These are phyloP conservation scores for Meta bourneti DNA, from an alignment of 2,888 invertebrate genomes.

Conservation along the genomic window DNA sequence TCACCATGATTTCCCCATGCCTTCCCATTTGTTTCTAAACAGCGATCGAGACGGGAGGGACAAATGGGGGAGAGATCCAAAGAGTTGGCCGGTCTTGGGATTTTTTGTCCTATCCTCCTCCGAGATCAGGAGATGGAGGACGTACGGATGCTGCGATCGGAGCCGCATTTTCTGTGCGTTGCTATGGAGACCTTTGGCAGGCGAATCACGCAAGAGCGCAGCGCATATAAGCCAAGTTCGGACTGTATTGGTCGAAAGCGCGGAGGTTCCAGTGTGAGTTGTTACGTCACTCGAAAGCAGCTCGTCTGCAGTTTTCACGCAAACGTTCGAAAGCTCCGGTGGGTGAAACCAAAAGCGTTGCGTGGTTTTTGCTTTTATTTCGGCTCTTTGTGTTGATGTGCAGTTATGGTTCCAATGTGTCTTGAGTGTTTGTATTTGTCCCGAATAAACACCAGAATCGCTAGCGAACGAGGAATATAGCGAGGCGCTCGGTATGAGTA, in stretches of 20 bases:
- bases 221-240: conserved; percentile 37
- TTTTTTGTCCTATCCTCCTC: conserved; percentile 38
- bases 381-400: neutral
- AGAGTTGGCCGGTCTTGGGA: no score
- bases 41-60: no score
- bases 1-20: no score
- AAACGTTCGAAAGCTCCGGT: conserved; percentile 24
- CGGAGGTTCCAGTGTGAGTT: conserved; percentile 46
- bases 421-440: neutral
- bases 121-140: conserved; percentile 21
- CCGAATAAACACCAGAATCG: neutral
- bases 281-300: conserved; percentile 61
- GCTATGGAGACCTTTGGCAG: conserved; percentile 34
- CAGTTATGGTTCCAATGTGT: conserved; percentile 4
- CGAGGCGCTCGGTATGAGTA: neutral
- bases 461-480: neutral
- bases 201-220: conserved; percentile 52
- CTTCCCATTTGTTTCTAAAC: no score
- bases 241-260: conserved; percentile 67
- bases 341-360: conserved; percentile 12
- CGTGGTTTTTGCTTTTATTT: neutral
- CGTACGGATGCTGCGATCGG: conserved; percentile 4
- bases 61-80: no score
- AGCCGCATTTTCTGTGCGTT: conserved; percentile 45
- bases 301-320: conserved; percentile 51